Evolutionary conservation across 2,797 vertebrate species (phyloP).

Genomic region (Tokudaia tokunoshimensis): DNA sequence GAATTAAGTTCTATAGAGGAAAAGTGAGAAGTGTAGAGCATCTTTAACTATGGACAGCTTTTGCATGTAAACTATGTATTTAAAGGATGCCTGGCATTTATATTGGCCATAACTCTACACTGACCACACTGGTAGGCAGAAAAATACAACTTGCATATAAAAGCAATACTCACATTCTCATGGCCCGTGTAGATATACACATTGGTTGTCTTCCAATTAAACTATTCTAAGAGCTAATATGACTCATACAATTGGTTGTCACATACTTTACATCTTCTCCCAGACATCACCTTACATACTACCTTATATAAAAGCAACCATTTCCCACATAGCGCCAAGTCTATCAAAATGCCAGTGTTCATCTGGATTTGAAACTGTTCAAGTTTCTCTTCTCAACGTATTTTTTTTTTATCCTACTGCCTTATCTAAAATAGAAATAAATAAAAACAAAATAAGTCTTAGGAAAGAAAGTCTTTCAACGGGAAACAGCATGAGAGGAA

Average conservation of each 20-base stretch:
- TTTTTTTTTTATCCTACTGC: background rate
- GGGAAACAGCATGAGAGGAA: conserved; percentile 62
- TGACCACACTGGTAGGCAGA: conserved; percentile 38
- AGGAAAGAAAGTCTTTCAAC: conserved; percentile 79
- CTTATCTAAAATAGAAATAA: conserved; percentile 37
- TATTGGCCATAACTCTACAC: background rate
- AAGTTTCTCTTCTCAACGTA: conserved; percentile 48
- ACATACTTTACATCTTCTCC: conserved; percentile 42
- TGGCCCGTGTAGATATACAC: background rate
- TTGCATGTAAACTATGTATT: background rate
- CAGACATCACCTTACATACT: conserved; percentile 60
- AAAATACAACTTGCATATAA: conserved; percentile 69
- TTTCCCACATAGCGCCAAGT: conserved; percentile 67
- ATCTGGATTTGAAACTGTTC: conserved; percentile 73
- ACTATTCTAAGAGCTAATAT: conserved; percentile 24
- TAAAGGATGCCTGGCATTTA: conserved; percentile 31
- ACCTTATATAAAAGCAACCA: conserved; percentile 56
- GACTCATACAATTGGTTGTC: conserved; percentile 15
- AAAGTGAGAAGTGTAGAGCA: background rate
- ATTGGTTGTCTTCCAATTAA: conserved; percentile 37
- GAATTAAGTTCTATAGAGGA: background rate
- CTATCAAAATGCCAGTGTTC: conserved; percentile 69
- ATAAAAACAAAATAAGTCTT: conserved; percentile 73
- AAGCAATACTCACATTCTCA: conserved; percentile 19
- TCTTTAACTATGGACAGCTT: conserved; percentile 3